Percentiles rank a stretch among this genome's conserved stretches.
These are phyloP conservation scores for Polydesmus complanatus DNA, from an alignment of 2,888 invertebrate genomes.

Conservation along the genomic window DNA sequence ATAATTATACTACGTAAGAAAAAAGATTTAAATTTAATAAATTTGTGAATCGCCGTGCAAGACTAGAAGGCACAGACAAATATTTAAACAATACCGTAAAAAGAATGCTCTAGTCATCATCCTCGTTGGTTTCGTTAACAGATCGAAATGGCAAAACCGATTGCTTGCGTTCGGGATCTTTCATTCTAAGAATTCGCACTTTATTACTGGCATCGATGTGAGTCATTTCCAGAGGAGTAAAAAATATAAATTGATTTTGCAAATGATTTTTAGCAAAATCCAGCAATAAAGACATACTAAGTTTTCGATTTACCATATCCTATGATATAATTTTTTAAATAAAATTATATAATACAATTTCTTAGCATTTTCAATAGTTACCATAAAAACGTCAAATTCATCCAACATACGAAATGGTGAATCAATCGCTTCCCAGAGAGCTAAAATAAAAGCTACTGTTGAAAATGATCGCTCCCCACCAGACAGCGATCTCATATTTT, in stretches of 20 bases:
- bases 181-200: conserved; percentile 12
- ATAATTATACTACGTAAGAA: no score
- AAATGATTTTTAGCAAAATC: conserved; percentile 53
- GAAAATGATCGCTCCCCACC: conserved; percentile 93
- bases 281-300: conserved; percentile 62
- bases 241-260: conserved; percentile 67
- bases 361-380: conserved; percentile 31
- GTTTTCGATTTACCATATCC: conserved; percentile 71
- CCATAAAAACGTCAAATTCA: conserved; percentile 96
- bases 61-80: no score
- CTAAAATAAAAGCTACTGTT: conserved; percentile 84
- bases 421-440: conserved; percentile 83
- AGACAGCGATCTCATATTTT: conserved; percentile 48
- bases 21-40: no score
- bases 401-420: conserved; percentile 88
- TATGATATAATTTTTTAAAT: conserved; percentile 28
- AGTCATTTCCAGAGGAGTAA: conserved; percentile 56
- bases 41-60: no score
- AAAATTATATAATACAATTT: neutral
- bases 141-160: conserved; percentile 2
- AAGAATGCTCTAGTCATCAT: neutral
- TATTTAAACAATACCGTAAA: no score
- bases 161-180: conserved; percentile 15
- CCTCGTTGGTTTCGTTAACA: neutral
- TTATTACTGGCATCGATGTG: conserved; percentile 6